Conservation (phyloP, 1,140 invertebrate species). For the Danaus melanippus region DNA sequence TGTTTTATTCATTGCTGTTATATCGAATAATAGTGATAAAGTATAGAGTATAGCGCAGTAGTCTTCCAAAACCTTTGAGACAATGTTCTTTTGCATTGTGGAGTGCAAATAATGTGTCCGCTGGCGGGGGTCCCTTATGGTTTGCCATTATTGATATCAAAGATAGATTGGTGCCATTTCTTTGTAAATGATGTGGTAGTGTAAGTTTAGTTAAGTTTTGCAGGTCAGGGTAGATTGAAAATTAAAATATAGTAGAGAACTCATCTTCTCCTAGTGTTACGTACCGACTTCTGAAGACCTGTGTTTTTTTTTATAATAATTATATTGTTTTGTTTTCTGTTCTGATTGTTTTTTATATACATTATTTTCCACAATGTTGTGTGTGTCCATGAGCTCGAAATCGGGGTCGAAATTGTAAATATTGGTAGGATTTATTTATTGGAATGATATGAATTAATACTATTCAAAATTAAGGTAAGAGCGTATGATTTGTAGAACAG, state of each 20-base stretch:
- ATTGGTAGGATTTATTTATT: conserved; percentile 68
- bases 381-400: conserved; percentile 71
- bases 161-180: conserved; percentile 72
- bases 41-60: conserved; percentile 66
- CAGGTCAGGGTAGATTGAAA: conserved; percentile 68
- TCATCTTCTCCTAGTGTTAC: conserved; percentile 46
- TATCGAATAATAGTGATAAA: conserved; percentile 54
- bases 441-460: conserved; percentile 42
- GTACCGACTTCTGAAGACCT: conserved; percentile 33
- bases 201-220: conserved; percentile 69
- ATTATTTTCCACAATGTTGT: conserved; percentile 60
- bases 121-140: conserved; percentile 64
- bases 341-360: conserved; percentile 43
- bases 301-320: conserved; percentile 27
- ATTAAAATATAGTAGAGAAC: conserved; percentile 61
- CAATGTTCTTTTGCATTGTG: conserved; percentile 34
- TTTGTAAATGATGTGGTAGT: conserved; percentile 67
- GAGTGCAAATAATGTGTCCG: conserved; percentile 43
- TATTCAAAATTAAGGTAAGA: conserved; percentile 43
- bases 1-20: conserved; percentile 13
- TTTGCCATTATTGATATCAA: conserved; percentile 72
- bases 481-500: conserved; percentile 45
- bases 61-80: conserved; percentile 67
- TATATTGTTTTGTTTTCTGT: conserved; percentile 45
- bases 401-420: conserved; percentile 68